Percentiles rank a stretch among this genome's conserved stretches.
Conservation (phyloP, 2,888 invertebrate species). For the Lamellibrachia columna region DNA sequence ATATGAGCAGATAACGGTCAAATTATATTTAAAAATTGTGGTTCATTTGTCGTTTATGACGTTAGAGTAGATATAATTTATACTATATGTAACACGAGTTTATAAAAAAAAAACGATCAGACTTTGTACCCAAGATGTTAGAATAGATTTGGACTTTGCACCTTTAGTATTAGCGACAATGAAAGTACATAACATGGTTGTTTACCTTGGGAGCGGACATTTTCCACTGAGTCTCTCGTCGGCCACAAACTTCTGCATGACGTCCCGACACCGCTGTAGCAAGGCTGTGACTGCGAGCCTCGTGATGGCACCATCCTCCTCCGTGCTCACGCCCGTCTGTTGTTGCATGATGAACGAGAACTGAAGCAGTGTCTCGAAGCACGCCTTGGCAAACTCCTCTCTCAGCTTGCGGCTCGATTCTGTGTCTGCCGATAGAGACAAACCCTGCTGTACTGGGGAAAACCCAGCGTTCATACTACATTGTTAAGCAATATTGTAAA, state of each 20-base stretch:
- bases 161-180: not conserved
- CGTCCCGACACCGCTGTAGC: constrained; percentile 91
- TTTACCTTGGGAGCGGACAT: constrained; percentile 83
- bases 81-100: too few relatives aligned
- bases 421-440: constrained; percentile 70
- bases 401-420: constrained; percentile 81
- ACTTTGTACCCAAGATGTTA: not conserved
- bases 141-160: not conserved
- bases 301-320: constrained; percentile 69
- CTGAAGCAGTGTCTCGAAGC: constrained; percentile 93
- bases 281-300: constrained; percentile 86
- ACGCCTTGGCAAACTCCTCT: constrained; percentile 95
- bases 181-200: not conserved
- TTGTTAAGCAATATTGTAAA: too few relatives aligned
- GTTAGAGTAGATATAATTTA: too few relatives aligned
- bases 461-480: too few relatives aligned
- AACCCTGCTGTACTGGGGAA: not conserved
- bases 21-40: too few relatives aligned
- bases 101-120: too few relatives aligned
- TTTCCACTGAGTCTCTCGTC: constrained; percentile 85
- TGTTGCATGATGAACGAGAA: constrained; percentile 77
- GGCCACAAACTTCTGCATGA: constrained; percentile 85
- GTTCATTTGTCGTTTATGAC: too few relatives aligned
- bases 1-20: too few relatives aligned
- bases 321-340: constrained; percentile 21